Percentiles rank a stretch among this genome's conserved stretches.
phyloP scores from a whole-genome alignment of 2,797 vertebrate species.

The Labeo calbasu region DNA sequence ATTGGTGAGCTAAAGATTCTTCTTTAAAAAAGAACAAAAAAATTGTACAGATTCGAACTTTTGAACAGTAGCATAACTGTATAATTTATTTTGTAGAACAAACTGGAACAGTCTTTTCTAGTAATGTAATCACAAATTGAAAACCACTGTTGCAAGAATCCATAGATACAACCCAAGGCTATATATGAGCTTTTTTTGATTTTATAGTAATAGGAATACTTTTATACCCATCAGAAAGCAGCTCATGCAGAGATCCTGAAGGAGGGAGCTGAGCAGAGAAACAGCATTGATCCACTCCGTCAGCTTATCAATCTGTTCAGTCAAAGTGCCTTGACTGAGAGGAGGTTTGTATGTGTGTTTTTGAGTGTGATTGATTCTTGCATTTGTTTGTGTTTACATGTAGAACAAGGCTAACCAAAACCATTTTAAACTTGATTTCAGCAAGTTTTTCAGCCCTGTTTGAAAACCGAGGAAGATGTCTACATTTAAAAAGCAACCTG shows the following conservation, averaged over 20 bases:
- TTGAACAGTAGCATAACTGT: not conserved
- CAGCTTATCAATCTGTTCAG: conserved; percentile 95
- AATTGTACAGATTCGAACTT: not conserved
- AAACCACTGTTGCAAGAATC: not conserved
- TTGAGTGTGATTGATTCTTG: conserved; percentile 24
- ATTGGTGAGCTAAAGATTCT: not conserved
- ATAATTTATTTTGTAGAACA: not conserved
- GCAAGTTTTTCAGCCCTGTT: not conserved
- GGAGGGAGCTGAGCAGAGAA: conserved; percentile 65
- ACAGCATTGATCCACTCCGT: conserved; percentile 88
- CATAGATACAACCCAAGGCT: not conserved
- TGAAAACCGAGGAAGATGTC: not conserved
- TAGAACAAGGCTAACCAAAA: conserved; percentile 1
- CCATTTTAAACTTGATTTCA: not conserved
- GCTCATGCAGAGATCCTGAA: conserved; percentile 62
- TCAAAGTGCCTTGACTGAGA: conserved; percentile 88
- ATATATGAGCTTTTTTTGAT: not conserved
- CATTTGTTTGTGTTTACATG: not conserved
- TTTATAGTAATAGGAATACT: conserved; percentile 25
- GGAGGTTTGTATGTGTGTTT: conserved; percentile 78
- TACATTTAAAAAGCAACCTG: not conserved
- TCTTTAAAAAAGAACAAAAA: not conserved
- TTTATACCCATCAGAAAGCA: conserved; percentile 67
- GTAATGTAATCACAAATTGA: not conserved
- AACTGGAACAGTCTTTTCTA: not conserved